Base-by-base conservation (phyloP, 2,113 vertebrate genomes). In the Panthera uncia region DNA sequence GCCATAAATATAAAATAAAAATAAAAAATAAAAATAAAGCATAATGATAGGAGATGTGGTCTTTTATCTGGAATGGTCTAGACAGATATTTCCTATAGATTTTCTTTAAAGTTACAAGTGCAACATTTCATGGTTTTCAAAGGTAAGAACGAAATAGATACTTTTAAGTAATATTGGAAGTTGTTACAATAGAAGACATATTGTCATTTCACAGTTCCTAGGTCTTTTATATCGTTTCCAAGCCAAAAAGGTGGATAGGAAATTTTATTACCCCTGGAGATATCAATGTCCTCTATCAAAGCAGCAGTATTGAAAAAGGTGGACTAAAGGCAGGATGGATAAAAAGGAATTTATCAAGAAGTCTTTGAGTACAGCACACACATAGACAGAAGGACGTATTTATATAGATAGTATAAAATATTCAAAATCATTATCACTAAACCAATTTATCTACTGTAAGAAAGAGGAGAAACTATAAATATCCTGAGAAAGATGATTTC, bases 391-490 rank as follows among this genome's bases (percentile, higher is more conserved):
- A 90, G 48, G 38, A 89, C 55, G 73, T 29, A 94, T 92, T 93
- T 80, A 93, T 27, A 88, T 2, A 57, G 52, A 88, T 38, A 83
- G 27, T n/a, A 48, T 18, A 93, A 82, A 45, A 81, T 90, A 91
- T 50, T 96, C 23, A 93, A 96, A 89, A 84, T 85, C 68, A 95
- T 94, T 98, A 94, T 27, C 63, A 90, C 52, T 23, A 89, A 97
- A 86, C 61, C 18, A 61, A 38, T 7, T 31, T n/a, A 69, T 55
- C 41, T 50, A 3, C 14, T 23, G 76, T 25, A 89, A 65, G 93
- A 93, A 86, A 65, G 48, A 86, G 25, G 0, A 0, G 0, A 94
- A 90, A 80, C 63, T 52, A 94, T 94, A 95, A 29, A 82, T 73
- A 68, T 4, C 0, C 61, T 89, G n/a, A 91, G 74, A 1, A 41